phyloP scores from a whole-genome alignment of 2,888 invertebrate species.

The Griposia aprilina region DNA sequence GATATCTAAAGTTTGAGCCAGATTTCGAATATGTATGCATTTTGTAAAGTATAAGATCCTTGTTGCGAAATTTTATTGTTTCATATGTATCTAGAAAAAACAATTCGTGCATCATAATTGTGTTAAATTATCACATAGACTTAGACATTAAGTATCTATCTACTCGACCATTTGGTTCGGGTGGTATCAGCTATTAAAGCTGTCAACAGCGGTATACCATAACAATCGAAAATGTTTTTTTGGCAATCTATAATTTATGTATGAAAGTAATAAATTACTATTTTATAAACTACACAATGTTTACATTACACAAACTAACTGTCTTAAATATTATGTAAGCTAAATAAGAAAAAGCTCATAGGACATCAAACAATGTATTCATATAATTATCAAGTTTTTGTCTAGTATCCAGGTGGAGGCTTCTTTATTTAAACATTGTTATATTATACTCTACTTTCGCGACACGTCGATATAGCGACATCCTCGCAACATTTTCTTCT shows the following conservation, averaged over 20 bases:
- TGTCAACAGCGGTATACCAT: neutral
- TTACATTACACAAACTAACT: neutral
- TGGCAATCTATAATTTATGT: neutral
- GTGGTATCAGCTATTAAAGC: too few species aligned
- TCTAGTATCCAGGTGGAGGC: too few species aligned
- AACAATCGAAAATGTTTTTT: neutral
- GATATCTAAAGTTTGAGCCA: neutral
- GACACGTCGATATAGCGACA: neutral
- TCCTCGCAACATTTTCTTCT: neutral
- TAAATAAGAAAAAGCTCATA: neutral
- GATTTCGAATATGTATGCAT: slow-evolving; percentile 37
- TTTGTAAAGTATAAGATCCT: slow-evolving; percentile 24
- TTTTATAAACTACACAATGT: neutral
- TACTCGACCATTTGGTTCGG: neutral
- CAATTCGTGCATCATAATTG: neutral
- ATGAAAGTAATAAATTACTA: neutral
- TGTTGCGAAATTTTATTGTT: slow-evolving; percentile 34
- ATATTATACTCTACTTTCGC: slow-evolving; percentile 18
- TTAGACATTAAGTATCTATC: too few species aligned
- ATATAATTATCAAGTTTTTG: too few species aligned
- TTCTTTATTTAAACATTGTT: neutral
- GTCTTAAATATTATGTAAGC: neutral
- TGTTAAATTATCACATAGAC: neutral
- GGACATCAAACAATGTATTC: neutral
- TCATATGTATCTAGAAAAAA: slow-evolving; percentile 38